Evolutionary conservation across 2,113 vertebrate genomes (phyloP), one percentile per base, ranked within the genome.

Genomic region (Thamnophis sirtalis): DNA sequence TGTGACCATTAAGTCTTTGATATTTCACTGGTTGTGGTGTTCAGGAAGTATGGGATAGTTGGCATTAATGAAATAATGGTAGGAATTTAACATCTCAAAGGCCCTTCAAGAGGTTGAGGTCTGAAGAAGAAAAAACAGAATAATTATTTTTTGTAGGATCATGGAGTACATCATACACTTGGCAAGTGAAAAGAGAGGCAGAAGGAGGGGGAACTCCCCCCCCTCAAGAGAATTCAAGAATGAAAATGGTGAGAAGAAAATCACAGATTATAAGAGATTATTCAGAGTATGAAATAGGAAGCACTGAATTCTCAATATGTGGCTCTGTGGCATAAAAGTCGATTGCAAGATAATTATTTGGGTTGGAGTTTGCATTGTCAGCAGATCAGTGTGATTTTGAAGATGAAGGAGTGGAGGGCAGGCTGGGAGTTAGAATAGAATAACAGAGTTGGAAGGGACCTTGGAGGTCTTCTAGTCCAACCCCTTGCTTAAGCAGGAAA

Each of bases 51-150:
- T 28, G 9, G 17, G 48, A 53, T 63, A 28, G 53, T 50, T 51
- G 48, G 24, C 21, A 91, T 48, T 9, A 49, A 33, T n/a, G 22
- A 60, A 38, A 48, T 26, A 84, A 21, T 33, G 38, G 15, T 53
- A 80, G 26, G 51, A 85, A 89, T 92, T 85, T 60, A 89, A 86
- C 8, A 1, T 88, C 91, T 28, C n/a, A 85, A n/a, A 84, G 43
- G 9, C 10, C 26, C 7, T 5, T 51, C 26, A 48, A 26, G 80
- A 86, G 26, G 17, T 24, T 54, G 50, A 87, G 2, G 22, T 26
- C n/a, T 6, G 8, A 91, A 54, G 28, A 13, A 68, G 19, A 28
- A 68, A 33, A 9, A 24, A 3, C 3, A 73, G 58, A 51, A 21
- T 28, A n/a, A 5, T 50, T 21, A 33, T 0, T 84, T 28, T 91